Evolutionary conservation across 37 sponge, comb jelly and placozoan genomes (phyloP), one percentile per base, ranked within the genome.

Genomic region (Beroe ovata): DNA sequence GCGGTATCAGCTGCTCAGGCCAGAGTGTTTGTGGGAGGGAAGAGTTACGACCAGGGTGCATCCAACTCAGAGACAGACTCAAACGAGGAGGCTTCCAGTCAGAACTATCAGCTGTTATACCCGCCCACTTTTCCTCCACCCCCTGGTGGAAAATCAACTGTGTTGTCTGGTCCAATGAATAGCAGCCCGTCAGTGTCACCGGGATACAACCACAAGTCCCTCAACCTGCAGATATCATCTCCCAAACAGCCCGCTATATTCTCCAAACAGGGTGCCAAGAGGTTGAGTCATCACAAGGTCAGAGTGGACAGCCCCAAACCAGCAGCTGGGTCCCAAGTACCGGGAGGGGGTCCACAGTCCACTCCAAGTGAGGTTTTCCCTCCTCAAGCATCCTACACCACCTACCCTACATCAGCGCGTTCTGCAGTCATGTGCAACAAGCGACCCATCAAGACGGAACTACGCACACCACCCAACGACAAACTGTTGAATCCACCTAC

Each of bases 131-230:
- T 62, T 16, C 42, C 84, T 36, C 16, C 71, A 20, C 84, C 42
- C 3, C 84, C 42, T 19, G 47, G 28, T 2, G n/a, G 54, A 16
- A 77, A 77, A 42, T 30, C 54, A 1, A 0, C 84, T 23, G 84
- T 77, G 8, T 32, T 77, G 16, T 35, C 84, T 20, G 84, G 84
- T 3, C 84, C 84, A 8, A 8, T 77, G 36, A 47, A 47, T 47
- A 77, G 84, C 33, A 77, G 84, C 54, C 84, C 84, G 4, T 77
- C 84, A 20, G 84, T 77, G 41, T 77, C 84, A 39, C 84, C 84
- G 21, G 84, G 84, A 3, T 77, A 32, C 84, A 77, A 77, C 84
- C 84, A 30, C 6, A 77, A 77, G 33, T 77, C 84, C 33, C 84
- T 77, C 28, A 77, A 77, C 54, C 84, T 77, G 1, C 84, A 42